Evolutionary conservation across 2,113 vertebrate genomes (phyloP).

Genomic region (Salvelinus fontinalis): DNA sequence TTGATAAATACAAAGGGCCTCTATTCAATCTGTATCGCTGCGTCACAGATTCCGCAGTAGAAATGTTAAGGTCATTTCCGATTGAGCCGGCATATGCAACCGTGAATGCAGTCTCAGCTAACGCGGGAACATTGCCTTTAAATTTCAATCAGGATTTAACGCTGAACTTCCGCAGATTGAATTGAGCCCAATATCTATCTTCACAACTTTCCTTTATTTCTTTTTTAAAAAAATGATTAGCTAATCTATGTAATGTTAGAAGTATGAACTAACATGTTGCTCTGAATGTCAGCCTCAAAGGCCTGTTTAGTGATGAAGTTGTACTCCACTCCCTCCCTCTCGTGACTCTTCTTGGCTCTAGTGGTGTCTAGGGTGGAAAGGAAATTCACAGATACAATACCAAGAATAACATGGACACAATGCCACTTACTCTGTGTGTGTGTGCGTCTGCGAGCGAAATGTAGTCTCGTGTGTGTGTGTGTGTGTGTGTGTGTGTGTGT

Average conservation of each 20-base stretch:
- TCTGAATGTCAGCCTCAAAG: slow-evolving; percentile 87
- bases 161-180: too few species aligned
- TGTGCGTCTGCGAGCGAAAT: too few species aligned
- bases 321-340: slow-evolving; percentile 92
- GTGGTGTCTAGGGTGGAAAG: slow-evolving; percentile 80
- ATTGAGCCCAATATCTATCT: not conserved
- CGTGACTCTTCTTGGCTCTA: slow-evolving; percentile 84
- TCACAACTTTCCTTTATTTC: not conserved
- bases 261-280: slow-evolving; percentile 79
- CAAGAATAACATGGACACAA: not conserved
- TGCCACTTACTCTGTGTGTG: not conserved
- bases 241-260: not conserved
- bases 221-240: not conserved
- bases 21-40: too few species aligned
- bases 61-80: too few species aligned
- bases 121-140: too few species aligned
- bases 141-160: too few species aligned
- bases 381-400: not conserved
- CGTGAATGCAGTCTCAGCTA: too few species aligned
- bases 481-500: too few species aligned
- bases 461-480: too few species aligned
- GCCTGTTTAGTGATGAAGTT: slow-evolving; percentile 89
- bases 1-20: too few species aligned
- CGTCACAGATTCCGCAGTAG: too few species aligned
- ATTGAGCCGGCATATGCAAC: too few species aligned